Evolutionary conservation across 2,113 vertebrate species (phyloP).

Genomic region (Panthera uncia): DNA sequence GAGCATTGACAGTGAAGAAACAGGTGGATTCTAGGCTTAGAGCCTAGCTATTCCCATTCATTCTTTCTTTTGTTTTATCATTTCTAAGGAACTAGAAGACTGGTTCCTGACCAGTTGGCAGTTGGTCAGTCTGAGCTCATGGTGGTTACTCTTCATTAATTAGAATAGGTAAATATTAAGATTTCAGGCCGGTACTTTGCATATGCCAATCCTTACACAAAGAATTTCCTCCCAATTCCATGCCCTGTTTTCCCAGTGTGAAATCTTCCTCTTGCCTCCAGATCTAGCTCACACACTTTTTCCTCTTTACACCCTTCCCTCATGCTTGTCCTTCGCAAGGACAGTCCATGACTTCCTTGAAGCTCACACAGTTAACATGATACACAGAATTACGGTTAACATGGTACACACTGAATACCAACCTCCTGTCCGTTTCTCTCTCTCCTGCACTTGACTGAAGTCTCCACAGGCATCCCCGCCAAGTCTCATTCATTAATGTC

Average conservation of each 20-base stretch:
- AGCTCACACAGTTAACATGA: neutral
- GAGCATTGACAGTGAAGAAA: neutral
- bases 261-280: neutral
- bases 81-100: neutral
- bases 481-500: neutral
- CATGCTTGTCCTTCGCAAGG: neutral
- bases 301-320: neutral
- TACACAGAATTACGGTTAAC: fast-evolving
- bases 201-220: neutral
- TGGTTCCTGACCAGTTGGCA: neutral
- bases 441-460: neutral
- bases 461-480: neutral
- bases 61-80: neutral
- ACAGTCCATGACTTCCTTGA: neutral
- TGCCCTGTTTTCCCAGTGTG: neutral
- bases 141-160: neutral
- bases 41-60: neutral
- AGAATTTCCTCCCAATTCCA: neutral
- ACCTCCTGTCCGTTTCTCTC: neutral
- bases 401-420: neutral
- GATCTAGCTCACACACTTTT: neutral
- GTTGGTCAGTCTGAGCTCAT: neutral
- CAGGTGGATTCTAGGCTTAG: neutral
- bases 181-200: neutral
- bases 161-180: neutral